Base-by-base conservation (phyloP, 2,797 vertebrate genomes). In the Chaunax sp. region DNA sequence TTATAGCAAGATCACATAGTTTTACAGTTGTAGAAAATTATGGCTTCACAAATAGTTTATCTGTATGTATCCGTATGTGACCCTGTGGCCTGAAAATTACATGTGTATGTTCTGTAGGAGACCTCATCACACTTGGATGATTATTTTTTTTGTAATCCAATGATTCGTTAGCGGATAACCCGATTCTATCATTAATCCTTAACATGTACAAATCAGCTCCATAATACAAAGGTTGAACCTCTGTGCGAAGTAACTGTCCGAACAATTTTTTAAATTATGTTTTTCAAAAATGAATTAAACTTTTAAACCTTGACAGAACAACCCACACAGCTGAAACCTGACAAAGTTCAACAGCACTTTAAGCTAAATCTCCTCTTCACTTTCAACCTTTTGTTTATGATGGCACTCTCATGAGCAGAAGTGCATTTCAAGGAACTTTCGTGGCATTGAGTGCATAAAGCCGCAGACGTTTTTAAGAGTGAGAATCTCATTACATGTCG, bases 341-440 rank as follows among this genome's bases (percentile, higher is more conserved):
- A 59, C 41, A 60, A 66, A 78, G 69, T 52, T 71, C 50, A 59
- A 71, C 71, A n/a, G 44, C 41, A 64, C 45, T 75, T 74, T 46
- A 40, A 54, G 23, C 19, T 30, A 66, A 53, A 71, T 26, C 6
- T 64, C 53, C 26, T 28, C 64, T 55, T 72, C 28, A 7, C 63
- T 51, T 19, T 58, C 55, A 77, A 40, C 67, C 69, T 69, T 82
- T 81, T 72, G 76, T 82, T 75, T 64, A 60, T 79, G 56, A 49
- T 41, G 37, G 33, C 41, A 13, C 61, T 65, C 44, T 50, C 62
- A 33, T 46, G 66, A 50, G 74, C 37, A 4, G 45, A 69, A 81
- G 70, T 58, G 64, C 44, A 19, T 87, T 78, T 85, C 68, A 85
- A 85, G 78, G 77, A 78, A 72, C 58, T 72, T 73, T 49, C 1